Evolutionary conservation across 2,113 vertebrate genomes (phyloP).

Genomic region (Zapus hudsonius): DNA sequence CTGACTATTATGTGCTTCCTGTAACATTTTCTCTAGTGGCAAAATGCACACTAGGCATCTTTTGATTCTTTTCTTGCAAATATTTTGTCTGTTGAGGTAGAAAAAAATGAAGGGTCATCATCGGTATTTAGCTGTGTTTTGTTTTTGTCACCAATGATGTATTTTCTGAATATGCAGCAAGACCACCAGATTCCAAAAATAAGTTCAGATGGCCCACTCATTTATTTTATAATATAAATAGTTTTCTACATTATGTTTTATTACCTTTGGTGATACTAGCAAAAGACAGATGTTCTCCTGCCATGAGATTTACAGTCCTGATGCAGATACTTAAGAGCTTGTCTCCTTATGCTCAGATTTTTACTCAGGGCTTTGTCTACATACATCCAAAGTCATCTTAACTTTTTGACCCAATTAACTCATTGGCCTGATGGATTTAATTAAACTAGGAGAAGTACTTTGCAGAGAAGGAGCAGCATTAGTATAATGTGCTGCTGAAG

Average conservation of each 20-base stretch:
- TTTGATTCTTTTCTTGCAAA: not conserved
- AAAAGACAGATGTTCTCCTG: not conserved
- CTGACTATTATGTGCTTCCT: too few relatives aligned
- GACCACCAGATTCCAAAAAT: not conserved
- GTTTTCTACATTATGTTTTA: not conserved
- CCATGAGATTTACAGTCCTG: not conserved
- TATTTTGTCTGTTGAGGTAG: not conserved
- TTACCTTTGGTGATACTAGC: conserved; percentile 27
- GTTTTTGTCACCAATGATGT: not conserved
- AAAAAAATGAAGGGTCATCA: not conserved
- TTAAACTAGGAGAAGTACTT: conserved; percentile 63
- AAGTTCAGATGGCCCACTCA: not conserved
- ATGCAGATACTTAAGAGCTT: not conserved
- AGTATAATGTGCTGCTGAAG: conserved; percentile 68
- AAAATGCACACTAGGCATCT: not conserved
- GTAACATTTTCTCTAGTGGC: not conserved
- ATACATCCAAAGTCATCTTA: conserved; percentile 53
- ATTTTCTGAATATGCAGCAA: conserved; percentile 23
- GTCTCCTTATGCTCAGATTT: conserved; percentile 2
- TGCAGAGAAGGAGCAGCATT: conserved; percentile 60
- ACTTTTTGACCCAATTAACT: conserved; percentile 77
- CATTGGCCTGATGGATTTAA: conserved; percentile 74
- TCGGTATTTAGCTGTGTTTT: not conserved
- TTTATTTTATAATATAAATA: conserved; percentile 10
- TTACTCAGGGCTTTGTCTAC: conserved; percentile 42